Evolutionary conservation across 1,140 invertebrate species (phyloP).

Genomic region (Drosophila malerkotliana): DNA sequence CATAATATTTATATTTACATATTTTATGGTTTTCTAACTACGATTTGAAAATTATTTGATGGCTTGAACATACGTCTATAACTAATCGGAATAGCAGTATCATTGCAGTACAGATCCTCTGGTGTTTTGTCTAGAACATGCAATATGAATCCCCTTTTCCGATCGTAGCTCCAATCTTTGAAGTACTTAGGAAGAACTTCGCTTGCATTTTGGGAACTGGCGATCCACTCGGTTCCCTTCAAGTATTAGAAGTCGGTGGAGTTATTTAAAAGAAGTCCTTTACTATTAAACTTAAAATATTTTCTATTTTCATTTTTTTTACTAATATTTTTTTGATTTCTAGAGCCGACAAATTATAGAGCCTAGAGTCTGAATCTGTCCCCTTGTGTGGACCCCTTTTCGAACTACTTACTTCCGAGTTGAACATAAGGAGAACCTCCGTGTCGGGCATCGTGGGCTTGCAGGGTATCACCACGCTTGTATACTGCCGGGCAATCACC

Average conservation of each 20-base stretch:
- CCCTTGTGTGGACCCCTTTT: too few relatives aligned
- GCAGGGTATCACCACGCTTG: constrained; percentile 87
- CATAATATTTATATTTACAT: constrained; percentile 3
- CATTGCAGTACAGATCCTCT: constrained; percentile 14
- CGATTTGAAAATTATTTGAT: background rate
- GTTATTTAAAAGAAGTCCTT: background rate
- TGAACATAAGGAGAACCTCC: constrained; percentile 85
- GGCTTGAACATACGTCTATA: constrained; percentile 47
- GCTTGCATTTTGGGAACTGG: constrained; percentile 27
- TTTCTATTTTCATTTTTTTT: background rate
- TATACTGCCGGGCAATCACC: constrained; percentile 83
- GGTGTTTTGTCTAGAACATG: constrained; percentile 25
- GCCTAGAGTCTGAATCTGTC: too few relatives aligned
- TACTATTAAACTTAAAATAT: background rate
- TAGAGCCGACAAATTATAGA: background rate
- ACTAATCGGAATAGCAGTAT: constrained; percentile 17
- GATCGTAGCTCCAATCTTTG: constrained; percentile 39
- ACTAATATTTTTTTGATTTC: background rate
- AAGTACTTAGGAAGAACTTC: constrained; percentile 25
- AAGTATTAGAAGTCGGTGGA: background rate
- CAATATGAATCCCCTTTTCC: constrained; percentile 53
- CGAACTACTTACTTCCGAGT: constrained; percentile 63
- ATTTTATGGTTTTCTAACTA: constrained; percentile 7
- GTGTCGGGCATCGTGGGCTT: constrained; percentile 88
- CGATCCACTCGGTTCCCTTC: constrained; percentile 13